phyloP scores from a whole-genome alignment of 1,140 invertebrate species.

The Caerostris darwini region DNA sequence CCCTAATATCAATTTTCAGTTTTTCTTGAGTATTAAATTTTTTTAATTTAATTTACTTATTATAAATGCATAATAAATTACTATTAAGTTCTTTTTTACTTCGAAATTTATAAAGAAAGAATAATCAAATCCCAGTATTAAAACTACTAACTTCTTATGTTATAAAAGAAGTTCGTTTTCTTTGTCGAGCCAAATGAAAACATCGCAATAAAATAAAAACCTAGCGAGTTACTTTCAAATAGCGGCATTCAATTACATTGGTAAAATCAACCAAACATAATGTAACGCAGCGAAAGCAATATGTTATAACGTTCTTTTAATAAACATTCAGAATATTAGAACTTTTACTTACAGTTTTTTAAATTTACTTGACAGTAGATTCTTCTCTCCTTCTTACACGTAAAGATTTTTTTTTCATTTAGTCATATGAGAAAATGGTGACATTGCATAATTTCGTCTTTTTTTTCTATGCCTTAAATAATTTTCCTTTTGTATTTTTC shows the following conservation, averaged over 20 bases:
- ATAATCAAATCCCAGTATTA: no score
- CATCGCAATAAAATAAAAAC: not conserved
- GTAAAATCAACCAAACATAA: conserved; percentile 47
- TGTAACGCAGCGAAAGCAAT: conserved; percentile 37
- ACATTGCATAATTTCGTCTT: conserved; percentile 37
- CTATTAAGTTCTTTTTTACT: no score
- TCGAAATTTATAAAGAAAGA: no score
- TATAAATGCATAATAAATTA: no score
- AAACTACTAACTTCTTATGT: no score
- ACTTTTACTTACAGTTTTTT: not conserved
- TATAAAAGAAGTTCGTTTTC: not conserved
- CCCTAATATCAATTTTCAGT: no score
- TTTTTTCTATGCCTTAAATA: conserved; percentile 54
- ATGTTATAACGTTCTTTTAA: conserved; percentile 61
- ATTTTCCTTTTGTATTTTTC: conserved; percentile 64
- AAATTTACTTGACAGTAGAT: conserved; percentile 39
- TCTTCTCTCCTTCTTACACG: not conserved
- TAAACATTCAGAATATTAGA: conserved; percentile 30
- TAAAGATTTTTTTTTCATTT: not conserved
- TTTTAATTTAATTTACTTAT: no score
- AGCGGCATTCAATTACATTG: conserved; percentile 33
- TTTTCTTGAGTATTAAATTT: no score
- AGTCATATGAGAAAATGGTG: not conserved
- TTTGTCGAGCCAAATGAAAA: conserved; percentile 3
- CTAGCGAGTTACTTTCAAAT: not conserved